These are phyloP conservation scores for Drosophila helvetica DNA, from an alignment of 2,888 invertebrate genomes.

Conservation along the genomic window DNA sequence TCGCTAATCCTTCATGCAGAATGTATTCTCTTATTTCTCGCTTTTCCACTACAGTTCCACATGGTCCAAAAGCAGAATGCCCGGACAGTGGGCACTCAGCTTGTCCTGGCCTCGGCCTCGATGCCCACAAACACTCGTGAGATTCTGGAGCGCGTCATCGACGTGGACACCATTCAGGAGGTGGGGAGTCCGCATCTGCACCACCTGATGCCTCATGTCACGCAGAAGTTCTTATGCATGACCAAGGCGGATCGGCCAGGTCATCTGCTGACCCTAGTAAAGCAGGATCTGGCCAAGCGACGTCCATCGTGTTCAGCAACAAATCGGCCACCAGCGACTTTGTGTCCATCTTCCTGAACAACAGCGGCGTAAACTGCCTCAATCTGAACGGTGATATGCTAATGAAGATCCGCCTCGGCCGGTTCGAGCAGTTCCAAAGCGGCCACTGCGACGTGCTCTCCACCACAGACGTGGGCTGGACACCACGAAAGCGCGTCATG, in stretches of 20 bases:
- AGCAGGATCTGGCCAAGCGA: conserved; percentile 86
- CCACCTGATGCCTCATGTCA: conserved; percentile 89
- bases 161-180: conserved; percentile 87
- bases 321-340: conserved; percentile 91
- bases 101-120: conserved; percentile 94
- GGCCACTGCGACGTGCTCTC: conserved; percentile 90
- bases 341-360: conserved; percentile 90
- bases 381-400: conserved; percentile 92
- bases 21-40: too few species aligned
- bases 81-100: conserved; percentile 87
- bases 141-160: conserved; percentile 87
- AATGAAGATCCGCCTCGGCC: conserved; percentile 87
- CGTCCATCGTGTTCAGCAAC: conserved; percentile 93
- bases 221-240: conserved; percentile 92
- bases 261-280: conserved; percentile 88
- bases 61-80: conserved; percentile 84
- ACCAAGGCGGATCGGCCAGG: conserved; percentile 89
- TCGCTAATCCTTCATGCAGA: fast-evolving
- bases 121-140: conserved; percentile 90
- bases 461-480: conserved; percentile 97
- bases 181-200: conserved; percentile 91
- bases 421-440: conserved; percentile 89
- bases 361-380: conserved; percentile 89
- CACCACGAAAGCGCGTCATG: conserved; percentile 89
- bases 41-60: conserved; percentile 84